These are phyloP conservation scores for Arctia plantaginis DNA, from an alignment of 2,888 invertebrate species.

Conservation along the genomic window DNA sequence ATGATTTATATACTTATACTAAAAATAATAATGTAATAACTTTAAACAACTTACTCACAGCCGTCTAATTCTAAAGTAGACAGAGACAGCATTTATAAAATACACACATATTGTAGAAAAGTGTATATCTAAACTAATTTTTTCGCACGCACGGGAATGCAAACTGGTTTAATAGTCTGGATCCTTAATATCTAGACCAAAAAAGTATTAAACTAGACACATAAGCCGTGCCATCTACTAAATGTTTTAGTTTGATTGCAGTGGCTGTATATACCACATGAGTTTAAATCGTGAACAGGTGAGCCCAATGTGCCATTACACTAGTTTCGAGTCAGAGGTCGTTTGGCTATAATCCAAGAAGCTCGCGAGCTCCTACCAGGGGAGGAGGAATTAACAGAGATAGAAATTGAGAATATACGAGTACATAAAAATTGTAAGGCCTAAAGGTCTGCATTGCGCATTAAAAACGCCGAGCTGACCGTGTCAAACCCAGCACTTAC, in stretches of 20 bases:
- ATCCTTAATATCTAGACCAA: not conserved
- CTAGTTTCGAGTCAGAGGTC: conserved; percentile 36
- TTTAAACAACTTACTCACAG: too few relatives aligned
- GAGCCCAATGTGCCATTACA: conserved; percentile 51
- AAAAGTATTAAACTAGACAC: not conserved
- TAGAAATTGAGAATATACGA: not conserved
- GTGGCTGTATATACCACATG: conserved; percentile 2
- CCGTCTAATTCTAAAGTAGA: not conserved
- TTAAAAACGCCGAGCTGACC: not conserved
- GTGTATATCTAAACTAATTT: too few relatives aligned
- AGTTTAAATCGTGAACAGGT: conserved; percentile 49
- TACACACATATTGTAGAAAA: too few relatives aligned
- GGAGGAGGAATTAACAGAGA: not conserved
- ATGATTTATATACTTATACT: too few relatives aligned
- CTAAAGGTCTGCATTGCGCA: not conserved
- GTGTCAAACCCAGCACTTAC: too few relatives aligned
- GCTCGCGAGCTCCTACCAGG: conserved; percentile 19
- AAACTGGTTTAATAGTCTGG: not conserved
- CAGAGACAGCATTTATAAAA: too few relatives aligned
- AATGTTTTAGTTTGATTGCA: not conserved
- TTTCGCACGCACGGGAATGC: not conserved
- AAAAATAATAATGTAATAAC: too few relatives aligned
- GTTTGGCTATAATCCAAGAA: conserved; percentile 63
- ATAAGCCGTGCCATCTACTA: not conserved
- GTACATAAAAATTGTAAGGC: too few relatives aligned